Evolutionary conservation across 2,797 vertebrate genomes (phyloP).

Genomic region (Diplodus sargus): DNA sequence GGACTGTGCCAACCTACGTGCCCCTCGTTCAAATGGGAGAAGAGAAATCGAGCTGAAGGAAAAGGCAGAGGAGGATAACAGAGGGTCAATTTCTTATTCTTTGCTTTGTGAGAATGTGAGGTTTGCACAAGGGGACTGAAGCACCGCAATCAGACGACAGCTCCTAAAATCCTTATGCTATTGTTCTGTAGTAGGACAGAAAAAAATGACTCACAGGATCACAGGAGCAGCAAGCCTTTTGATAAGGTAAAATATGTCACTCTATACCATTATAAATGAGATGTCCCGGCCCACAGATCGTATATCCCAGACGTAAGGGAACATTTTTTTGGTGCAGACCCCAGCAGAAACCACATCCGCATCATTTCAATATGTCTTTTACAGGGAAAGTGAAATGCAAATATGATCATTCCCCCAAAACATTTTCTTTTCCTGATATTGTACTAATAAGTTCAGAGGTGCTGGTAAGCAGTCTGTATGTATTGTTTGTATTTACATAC

Average conservation of each 20-base stretch:
- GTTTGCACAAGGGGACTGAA: slow-evolving; percentile 51
- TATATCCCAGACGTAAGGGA: no score
- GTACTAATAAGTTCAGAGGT: not conserved
- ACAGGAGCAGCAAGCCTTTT: no score
- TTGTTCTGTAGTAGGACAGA: not conserved
- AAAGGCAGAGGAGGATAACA: slow-evolving; percentile 28
- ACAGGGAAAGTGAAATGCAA: no score
- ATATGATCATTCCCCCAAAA: no score
- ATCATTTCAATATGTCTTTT: no score
- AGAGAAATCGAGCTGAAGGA: slow-evolving; percentile 32
- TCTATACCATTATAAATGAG: no score
- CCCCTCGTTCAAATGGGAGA: slow-evolving; percentile 24
- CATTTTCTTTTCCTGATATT: not conserved
- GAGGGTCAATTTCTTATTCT: slow-evolving; percentile 63
- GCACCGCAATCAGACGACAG: slow-evolving; percentile 52
- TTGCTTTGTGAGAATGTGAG: slow-evolving; percentile 73
- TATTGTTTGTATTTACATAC: not conserved
- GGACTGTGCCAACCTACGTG: not conserved
- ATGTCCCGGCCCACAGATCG: no score
- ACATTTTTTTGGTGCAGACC: no score
- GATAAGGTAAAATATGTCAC: no score
- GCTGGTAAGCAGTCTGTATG: not conserved
- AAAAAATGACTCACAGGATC: no score
- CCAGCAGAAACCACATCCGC: no score
- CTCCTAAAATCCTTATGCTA: slow-evolving; percentile 28